Evolutionary conservation across 1,140 invertebrate genomes (phyloP), one percentile per base, ranked within the genome.

Genomic region (Pachypeltis micranthus): DNA sequence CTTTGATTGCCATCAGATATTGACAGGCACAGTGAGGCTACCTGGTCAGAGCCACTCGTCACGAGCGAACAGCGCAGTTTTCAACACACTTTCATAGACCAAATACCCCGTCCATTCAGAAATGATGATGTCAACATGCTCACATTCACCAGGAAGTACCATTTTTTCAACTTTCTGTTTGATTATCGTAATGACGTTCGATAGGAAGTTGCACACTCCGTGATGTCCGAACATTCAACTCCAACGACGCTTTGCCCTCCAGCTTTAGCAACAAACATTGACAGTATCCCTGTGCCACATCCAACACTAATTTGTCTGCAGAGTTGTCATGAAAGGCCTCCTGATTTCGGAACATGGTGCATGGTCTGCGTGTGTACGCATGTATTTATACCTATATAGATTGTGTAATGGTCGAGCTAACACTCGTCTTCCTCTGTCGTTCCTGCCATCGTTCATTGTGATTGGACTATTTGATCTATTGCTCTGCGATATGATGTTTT

Each of bases 261-360:
- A 56, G 96, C 95, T 75, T 97, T 98, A 0, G 96, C 96, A 44
- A 97, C 97, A 81, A 99, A 99, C 96, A 99, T 99, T 28, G 94
- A 98, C 1, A 99, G 80, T 70, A 99, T 99, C 19, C 97, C 97
- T 2, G 97, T 99, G 4, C 97, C 97, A 77, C 96, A 99, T 0
- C 97, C 97, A 99, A 78, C 2, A 99, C 96, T 62, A 88, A 84
- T 81, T 91, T 85, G 54, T 77, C 80, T n/a, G n/a, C n/a, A n/a
- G n/a, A n/a, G n/a, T n/a, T n/a, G n/a, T n/a, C n/a, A n/a, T n/a
- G n/a, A n/a, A n/a, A n/a, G n/a, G n/a, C n/a, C n/a, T n/a, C n/a
- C n/a, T n/a, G n/a, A n/a, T n/a, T n/a, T n/a, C n/a, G n/a, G n/a
- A n/a, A n/a, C n/a, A n/a, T n/a, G n/a, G n/a, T n/a, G n/a, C n/a